These are phyloP conservation scores for Smittia aterrima DNA, from an alignment of 2,888 invertebrate species.

Conservation along the genomic window DNA sequence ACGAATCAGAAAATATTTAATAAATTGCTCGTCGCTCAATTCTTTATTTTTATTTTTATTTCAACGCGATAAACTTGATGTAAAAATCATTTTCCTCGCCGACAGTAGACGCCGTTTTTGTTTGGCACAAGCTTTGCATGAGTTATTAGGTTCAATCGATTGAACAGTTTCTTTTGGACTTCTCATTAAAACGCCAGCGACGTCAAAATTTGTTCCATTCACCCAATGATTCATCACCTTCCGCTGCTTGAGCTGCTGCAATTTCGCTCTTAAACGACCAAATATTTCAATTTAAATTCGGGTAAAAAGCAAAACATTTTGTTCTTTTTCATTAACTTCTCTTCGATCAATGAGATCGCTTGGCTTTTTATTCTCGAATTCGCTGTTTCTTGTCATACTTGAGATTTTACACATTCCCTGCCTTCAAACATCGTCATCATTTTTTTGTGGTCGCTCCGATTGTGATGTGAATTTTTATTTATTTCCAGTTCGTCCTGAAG, in stretches of 20 bases:
- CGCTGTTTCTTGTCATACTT: slow-evolving; percentile 37
- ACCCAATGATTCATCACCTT: slow-evolving; percentile 12
- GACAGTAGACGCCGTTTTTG: slow-evolving; percentile 35
- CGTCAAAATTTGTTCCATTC: neutral
- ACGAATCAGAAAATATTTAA: slow-evolving; percentile 21
- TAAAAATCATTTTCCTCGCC: neutral
- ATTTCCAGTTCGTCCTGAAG: neutral
- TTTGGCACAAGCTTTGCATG: slow-evolving; percentile 40
- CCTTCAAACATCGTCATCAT: slow-evolving; percentile 23
- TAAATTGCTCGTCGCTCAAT: slow-evolving; percentile 21
- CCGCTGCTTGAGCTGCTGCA: neutral
- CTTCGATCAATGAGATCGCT: neutral
- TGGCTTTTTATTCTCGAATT: slow-evolving; percentile 5
- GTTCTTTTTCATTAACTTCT: neutral
- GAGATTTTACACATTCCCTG: slow-evolving; percentile 38
- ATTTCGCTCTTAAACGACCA: neutral
- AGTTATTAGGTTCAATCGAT: slow-evolving; percentile 31
- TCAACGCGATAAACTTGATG: neutral
- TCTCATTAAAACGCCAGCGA: slow-evolving; percentile 20
- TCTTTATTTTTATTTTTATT: neutral
- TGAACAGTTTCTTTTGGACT: neutral
- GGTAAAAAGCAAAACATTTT: neutral
- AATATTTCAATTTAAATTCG: slow-evolving; percentile 17
- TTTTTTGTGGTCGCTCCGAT: slow-evolving; percentile 31
- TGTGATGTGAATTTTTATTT: slow-evolving; percentile 40